Percentiles rank a stretch among this genome's conserved stretches.
Evolutionary conservation across 2,888 invertebrate species (phyloP).

Genomic region (Drosophila planitibia): DNA sequence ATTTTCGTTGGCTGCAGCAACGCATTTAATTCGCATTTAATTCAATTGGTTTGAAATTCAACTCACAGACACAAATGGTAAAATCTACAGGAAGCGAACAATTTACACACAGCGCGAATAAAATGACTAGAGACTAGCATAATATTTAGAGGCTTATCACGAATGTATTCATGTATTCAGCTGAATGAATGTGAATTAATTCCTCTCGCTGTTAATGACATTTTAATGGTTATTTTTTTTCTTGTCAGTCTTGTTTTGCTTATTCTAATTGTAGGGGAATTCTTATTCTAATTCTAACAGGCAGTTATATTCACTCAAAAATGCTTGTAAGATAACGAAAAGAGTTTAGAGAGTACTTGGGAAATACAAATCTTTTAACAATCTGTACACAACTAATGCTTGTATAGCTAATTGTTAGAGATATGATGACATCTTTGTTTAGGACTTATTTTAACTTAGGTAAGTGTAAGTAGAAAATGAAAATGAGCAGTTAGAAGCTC

Average conservation of each 20-base stretch:
- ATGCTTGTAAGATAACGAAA: background rate
- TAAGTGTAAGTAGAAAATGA: background rate
- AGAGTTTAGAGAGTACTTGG: background rate
- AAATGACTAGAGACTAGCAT: constrained; percentile 29
- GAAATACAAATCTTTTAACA: background rate
- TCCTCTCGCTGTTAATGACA: background rate
- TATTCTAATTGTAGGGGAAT: background rate
- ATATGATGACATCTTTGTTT: background rate
- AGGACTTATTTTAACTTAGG: background rate
- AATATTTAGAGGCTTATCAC: constrained; percentile 5
- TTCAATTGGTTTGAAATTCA: constrained; percentile 72
- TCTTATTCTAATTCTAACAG: background rate
- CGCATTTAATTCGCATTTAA: constrained; percentile 73
- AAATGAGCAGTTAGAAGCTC: constrained; percentile 39
- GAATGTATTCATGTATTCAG: background rate
- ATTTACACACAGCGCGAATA: constrained; percentile 60
- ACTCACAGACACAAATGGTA: constrained; percentile 48
- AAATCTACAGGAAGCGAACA: constrained; percentile 68
- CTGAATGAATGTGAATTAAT: constrained; percentile 1
- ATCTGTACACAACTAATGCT: constrained; percentile 2
- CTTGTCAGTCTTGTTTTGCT: background rate
- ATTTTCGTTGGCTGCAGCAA: constrained; percentile 46
- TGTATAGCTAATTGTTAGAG: background rate
- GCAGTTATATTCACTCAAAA: background rate
- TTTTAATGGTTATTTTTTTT: constrained; percentile 10